Conservation (phyloP, 2,797 vertebrate genomes). For the Sciurus carolinensis region DNA sequence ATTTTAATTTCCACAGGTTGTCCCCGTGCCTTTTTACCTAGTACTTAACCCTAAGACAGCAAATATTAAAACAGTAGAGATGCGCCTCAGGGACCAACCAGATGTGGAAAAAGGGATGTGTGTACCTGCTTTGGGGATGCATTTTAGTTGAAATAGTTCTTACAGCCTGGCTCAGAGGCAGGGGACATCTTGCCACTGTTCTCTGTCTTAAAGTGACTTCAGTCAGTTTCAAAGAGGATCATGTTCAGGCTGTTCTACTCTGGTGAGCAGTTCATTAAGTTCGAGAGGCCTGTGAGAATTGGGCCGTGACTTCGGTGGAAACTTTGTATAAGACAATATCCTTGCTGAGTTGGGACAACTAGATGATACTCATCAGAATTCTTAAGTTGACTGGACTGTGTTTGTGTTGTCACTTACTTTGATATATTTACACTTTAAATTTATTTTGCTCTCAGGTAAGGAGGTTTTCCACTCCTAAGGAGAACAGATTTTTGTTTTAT, state of each 20-base stretch:
- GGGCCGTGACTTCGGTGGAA: constrained; percentile 21
- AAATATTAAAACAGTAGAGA: not conserved
- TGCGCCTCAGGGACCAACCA: not conserved
- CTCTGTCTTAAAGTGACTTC: constrained; percentile 51
- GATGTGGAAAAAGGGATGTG: not conserved
- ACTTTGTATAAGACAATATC: constrained; percentile 42
- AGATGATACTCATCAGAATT: constrained; percentile 40
- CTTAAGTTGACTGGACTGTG: not conserved
- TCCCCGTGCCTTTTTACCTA: not conserved
- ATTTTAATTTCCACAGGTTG: not conserved
- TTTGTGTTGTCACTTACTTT: constrained; percentile 15
- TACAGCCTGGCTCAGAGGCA: constrained; percentile 13
- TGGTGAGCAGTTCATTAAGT: constrained; percentile 58
- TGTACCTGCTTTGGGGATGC: not conserved
- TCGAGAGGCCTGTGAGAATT: constrained; percentile 64
- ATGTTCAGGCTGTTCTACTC: not conserved
- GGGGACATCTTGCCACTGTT: not conserved
- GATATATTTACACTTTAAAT: constrained; percentile 42
- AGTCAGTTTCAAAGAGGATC: not conserved
- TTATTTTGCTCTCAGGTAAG: constrained; percentile 22
- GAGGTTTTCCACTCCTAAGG: not conserved
- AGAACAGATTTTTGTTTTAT: constrained; percentile 53
- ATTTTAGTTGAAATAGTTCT: constrained; percentile 42
- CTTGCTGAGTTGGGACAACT: not conserved
- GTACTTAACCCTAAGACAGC: not conserved